Evolutionary conservation across 1,140 invertebrate species (phyloP).

Genomic region (Penaeus japonicus): DNA sequence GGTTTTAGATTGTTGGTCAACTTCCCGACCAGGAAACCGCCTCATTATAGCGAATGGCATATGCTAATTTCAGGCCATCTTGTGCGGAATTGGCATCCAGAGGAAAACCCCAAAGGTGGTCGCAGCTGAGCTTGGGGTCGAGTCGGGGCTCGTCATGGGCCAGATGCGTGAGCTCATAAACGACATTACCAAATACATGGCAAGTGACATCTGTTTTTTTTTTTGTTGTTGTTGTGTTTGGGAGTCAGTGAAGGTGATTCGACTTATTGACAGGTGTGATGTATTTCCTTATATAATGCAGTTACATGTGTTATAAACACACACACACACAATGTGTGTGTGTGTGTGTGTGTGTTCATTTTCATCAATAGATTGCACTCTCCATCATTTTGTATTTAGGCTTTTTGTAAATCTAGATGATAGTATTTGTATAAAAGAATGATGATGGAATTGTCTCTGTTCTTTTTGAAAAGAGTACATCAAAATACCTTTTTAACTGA

Average conservation of each 20-base stretch:
- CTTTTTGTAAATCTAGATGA: too few relatives aligned
- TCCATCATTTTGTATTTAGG: too few relatives aligned
- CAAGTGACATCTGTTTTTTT: not conserved
- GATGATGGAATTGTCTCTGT: too few relatives aligned
- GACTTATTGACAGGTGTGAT: too few relatives aligned
- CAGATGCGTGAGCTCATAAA: conserved; percentile 28
- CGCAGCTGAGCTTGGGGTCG: conserved; percentile 31
- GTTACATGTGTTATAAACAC: too few relatives aligned
- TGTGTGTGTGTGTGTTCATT: too few relatives aligned
- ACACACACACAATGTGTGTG: too few relatives aligned
- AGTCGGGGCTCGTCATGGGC: conserved; percentile 11
- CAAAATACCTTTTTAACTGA: too few relatives aligned
- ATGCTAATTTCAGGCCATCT: not conserved
- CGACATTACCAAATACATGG: conserved; percentile 31
- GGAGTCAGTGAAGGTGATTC: not conserved
- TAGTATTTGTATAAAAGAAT: too few relatives aligned
- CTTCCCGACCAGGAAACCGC: not conserved
- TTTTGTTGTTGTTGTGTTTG: not conserved
- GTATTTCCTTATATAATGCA: too few relatives aligned
- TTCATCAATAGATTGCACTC: too few relatives aligned
- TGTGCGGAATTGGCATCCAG: conserved; percentile 37
- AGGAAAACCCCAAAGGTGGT: conserved; percentile 6
- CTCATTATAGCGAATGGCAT: not conserved
- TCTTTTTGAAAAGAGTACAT: too few relatives aligned
- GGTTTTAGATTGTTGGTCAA: not conserved